phyloP scores from a whole-genome alignment of 2,797 vertebrate species.

The Rhadinocentrus ornatus region DNA sequence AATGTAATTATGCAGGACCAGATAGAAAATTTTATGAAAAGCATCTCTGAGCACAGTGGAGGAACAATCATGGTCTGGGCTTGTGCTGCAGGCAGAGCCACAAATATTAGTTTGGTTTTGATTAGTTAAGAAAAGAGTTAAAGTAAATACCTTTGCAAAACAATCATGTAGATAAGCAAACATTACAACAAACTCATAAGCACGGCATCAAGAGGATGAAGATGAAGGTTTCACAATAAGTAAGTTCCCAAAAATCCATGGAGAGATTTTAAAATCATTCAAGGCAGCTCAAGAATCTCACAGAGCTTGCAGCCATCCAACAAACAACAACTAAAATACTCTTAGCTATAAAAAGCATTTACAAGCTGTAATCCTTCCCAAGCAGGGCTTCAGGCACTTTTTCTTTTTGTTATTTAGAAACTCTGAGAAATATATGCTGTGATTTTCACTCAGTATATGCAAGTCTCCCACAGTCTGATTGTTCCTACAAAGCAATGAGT shows the following conservation, averaged over 20 bases:
- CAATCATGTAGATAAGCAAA: background rate
- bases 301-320: background rate
- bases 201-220: background rate
- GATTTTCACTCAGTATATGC: slow-evolving; percentile 8
- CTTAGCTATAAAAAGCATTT: slow-evolving; percentile 1
- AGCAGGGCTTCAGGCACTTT: background rate
- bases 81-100: background rate
- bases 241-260: background rate
- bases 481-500: slow-evolving; percentile 7
- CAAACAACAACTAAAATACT: background rate
- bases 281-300: background rate
- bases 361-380: background rate
- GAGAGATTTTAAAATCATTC: background rate
- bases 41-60: background rate
- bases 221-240: background rate
- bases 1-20: background rate
- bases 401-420: background rate
- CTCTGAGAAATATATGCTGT: background rate
- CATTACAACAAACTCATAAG: background rate
- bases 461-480: slow-evolving; percentile 10
- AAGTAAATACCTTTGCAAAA: background rate
- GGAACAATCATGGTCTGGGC: background rate
- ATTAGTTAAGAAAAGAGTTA: background rate
- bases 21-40: background rate
- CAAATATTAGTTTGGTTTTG: background rate